Evolutionary conservation across 1,140 invertebrate species (phyloP).

Genomic region (Mercenaria mercenaria): DNA sequence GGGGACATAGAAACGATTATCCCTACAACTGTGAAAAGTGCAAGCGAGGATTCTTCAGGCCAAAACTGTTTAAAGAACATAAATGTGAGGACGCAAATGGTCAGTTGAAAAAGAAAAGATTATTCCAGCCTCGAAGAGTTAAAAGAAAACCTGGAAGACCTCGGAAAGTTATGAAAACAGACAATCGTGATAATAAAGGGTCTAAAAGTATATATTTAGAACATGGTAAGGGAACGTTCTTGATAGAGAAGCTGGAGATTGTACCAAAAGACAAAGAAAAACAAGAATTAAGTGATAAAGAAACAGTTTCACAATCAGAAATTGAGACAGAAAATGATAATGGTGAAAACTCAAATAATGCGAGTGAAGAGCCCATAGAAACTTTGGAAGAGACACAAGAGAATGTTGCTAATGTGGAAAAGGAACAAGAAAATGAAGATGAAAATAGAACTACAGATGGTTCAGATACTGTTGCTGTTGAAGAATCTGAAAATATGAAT

Average conservation of each 20-base stretch:
- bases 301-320: not conserved
- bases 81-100: constrained; percentile 77
- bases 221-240: not conserved
- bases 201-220: not conserved
- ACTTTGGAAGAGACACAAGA: not conserved
- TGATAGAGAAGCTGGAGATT: constrained; percentile 19
- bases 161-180: constrained; percentile 74
- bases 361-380: not conserved
- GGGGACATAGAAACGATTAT: constrained; percentile 82
- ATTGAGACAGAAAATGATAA: constrained; percentile 15
- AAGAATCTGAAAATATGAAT: not conserved
- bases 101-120: constrained; percentile 48
- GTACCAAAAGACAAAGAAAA: constrained; percentile 20
- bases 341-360: not conserved
- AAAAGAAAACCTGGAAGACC: constrained; percentile 80
- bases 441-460: not conserved
- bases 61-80: constrained; percentile 81
- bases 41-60: constrained; percentile 87
- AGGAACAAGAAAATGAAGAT: not conserved
- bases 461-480: not conserved
- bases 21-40: constrained; percentile 87
- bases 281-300: not conserved
- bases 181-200: constrained; percentile 60
- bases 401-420: not conserved
- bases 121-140: constrained; percentile 65